Evolutionary conservation across 2,797 vertebrate species (phyloP), one percentile per base, ranked within the genome.

Genomic region (Argentina silus): DNA sequence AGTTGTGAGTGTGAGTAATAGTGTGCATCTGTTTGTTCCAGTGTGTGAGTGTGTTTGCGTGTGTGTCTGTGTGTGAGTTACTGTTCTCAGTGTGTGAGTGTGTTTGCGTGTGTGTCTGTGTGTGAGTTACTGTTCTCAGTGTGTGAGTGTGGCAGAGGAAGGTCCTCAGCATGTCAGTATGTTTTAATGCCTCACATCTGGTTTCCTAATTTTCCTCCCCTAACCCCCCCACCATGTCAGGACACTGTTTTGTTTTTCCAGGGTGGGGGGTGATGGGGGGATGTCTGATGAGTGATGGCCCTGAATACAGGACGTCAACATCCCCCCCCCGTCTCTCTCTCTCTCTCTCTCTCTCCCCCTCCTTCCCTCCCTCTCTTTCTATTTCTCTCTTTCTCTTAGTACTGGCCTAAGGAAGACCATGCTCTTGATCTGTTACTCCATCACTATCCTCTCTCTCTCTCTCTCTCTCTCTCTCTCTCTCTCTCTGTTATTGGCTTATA

Each of bases 151-250:
- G 90, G 87, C 88, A 89, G 88, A 87, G 81, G 85, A 92, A 91
- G 83, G 85, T 85, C 89, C 89, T 92, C 88, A 90, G 89, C 82
- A 90, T 92, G 92, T 94, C 92, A 92, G 87, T 92, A 88, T 91
- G 90, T 91, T 94, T 93, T 93, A 93, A 94, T 92, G 92, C 89
- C 85, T 87, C 91, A 95, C 94, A 95, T 95, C 94, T 95, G 94
- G 91, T 94, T 94, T 94, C 90, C 92, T 93, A 93, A 93, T 95
- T 92, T 89, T 89, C 87, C 85, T 83, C 85, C 83, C 78, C 60
- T 65, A 71, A 70, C 75, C 83, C 86, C 85, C 69, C 57, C 74
- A 42, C 83, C 68, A 89, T 92, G 90, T 92, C 92, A 92, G 89
- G 90, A 93, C 93, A 93, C 86, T 93, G 88, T 94, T 94, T 92